phyloP scores from a whole-genome alignment of 2,113 vertebrate genomes.

The Erythrolamprus reginae region DNA sequence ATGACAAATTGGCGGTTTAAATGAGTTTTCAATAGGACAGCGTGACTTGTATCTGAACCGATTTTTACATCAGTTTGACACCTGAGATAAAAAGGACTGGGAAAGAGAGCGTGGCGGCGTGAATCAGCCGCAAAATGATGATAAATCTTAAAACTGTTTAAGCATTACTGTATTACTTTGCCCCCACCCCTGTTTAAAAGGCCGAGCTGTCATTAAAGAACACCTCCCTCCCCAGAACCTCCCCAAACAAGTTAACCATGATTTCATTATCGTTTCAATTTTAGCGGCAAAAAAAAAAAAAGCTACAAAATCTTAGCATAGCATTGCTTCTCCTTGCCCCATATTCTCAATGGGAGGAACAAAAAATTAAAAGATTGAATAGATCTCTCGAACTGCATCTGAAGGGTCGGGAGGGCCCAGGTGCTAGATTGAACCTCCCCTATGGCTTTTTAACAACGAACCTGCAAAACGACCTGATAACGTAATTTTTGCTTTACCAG shows the following conservation, averaged over 20 bases:
- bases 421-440: slow-evolving; percentile 61
- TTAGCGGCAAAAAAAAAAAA: slow-evolving; percentile 38
- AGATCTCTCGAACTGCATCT: slow-evolving; percentile 46
- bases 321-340: slow-evolving; percentile 32
- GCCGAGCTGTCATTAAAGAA: slow-evolving; percentile 17
- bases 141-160: slow-evolving; percentile 47
- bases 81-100: slow-evolving; percentile 70
- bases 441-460: slow-evolving; percentile 72
- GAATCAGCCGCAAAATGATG: slow-evolving; percentile 48
- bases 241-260: slow-evolving; percentile 60
- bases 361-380: slow-evolving; percentile 37
- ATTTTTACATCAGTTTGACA: slow-evolving; percentile 55
- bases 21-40: slow-evolving; percentile 13
- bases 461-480: slow-evolving; percentile 56
- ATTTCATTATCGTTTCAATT: slow-evolving; percentile 51
- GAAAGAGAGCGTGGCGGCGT: slow-evolving; percentile 55
- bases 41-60: slow-evolving; percentile 26
- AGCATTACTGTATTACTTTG: slow-evolving; percentile 49
- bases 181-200: neutral
- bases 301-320: slow-evolving; percentile 45
- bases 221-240: slow-evolving; percentile 47
- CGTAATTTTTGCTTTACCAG: slow-evolving; percentile 34
- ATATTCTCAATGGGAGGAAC: slow-evolving; percentile 6
- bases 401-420: slow-evolving; percentile 37
- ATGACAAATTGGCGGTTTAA: slow-evolving; percentile 1